Base-by-base conservation (phyloP, 2,888 invertebrate genomes). In the Stomorhina lunata region DNA sequence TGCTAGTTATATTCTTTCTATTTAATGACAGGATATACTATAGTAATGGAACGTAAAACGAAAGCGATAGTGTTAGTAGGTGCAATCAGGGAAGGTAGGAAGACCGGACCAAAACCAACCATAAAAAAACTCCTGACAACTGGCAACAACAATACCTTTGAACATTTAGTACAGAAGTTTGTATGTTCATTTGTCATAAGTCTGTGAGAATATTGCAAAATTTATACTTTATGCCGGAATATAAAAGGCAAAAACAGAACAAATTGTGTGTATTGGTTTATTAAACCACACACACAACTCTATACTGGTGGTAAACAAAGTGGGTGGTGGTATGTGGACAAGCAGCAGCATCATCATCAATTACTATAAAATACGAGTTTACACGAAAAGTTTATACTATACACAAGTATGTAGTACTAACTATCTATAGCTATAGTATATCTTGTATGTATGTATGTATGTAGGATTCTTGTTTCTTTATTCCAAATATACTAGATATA, bases 31-130 rank as follows among this genome's bases (percentile, higher is more conserved):
- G 65, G 29, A 69, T 75, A 25, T n/a, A n/a, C 25, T 43, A 4
- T 55, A 45, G 48, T 71, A 75, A 59, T 65, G 9, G 4, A 81
- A 79, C 43, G 48, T 53, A 55, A 59, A 82, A 82, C 71, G 82
- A 82, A 82, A 79, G 82, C 71, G 75, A 82, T 76, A 82, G 82
- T 82, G 59, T 61, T 65, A 25, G 50, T 25, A 53, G n/a, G 40
- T 61, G 69, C 25, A 43, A 69, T n/a, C n/a, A n/a, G n/a, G n/a
- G n/a, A n/a, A n/a, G n/a, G n/a, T n/a, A n/a, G 53, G 43, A 34
- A 69, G 45, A 34, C 4, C 5, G 34, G 50, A 61, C 15, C n/a
- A 50, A 43, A 34, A 65, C 15, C 22, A 40, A 20, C 15, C 50
- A 50, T 50, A 37, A 72, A n/a, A n/a, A 66, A 32, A 53, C 20